A percentile compares a stretch with the other conserved stretches of the same genome.
These are phyloP conservation scores for Sebastes reedi DNA, from an alignment of 2,797 vertebrate species.

Conservation along the genomic window DNA sequence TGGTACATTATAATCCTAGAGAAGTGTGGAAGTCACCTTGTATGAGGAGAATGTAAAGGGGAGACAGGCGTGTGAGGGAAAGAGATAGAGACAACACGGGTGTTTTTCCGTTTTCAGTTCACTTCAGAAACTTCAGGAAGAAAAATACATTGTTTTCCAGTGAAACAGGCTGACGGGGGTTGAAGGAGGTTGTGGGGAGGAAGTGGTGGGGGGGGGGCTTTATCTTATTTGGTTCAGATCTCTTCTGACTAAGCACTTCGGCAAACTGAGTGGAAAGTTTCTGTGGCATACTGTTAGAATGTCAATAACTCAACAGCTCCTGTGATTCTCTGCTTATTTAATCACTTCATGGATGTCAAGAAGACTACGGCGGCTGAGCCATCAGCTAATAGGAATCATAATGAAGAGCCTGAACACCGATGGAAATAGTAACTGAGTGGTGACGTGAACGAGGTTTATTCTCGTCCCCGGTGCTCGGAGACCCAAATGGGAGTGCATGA, in stretches of 20 bases:
- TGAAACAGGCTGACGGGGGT: background rate
- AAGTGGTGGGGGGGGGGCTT: background rate
- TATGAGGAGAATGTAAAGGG: constrained; percentile 40
- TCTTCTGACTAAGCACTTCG: constrained; percentile 36
- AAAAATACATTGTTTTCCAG: constrained; percentile 45
- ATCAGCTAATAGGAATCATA: constrained; percentile 71
- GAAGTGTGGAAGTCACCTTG: constrained; percentile 72
- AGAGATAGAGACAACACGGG: constrained; percentile 3
- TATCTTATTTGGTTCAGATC: constrained; percentile 46
- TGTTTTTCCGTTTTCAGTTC: constrained; percentile 32
- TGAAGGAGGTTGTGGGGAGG: constrained; percentile 2
- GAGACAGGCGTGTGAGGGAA: constrained; percentile 1
- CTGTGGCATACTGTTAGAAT: constrained; percentile 45
- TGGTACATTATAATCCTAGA: constrained; percentile 52
- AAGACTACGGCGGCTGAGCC: constrained; percentile 33
- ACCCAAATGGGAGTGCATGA: constrained; percentile 49
- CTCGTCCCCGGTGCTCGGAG: constrained; percentile 20
- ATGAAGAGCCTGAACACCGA: constrained; percentile 39
- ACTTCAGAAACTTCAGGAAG: constrained; percentile 43
- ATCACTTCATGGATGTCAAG: constrained; percentile 50
- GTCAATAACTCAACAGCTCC: constrained; percentile 56
- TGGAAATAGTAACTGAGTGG: constrained; percentile 54
- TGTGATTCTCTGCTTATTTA: constrained; percentile 28
- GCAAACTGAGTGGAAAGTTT: constrained; percentile 50
- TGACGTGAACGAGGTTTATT: constrained; percentile 57